Conservation (phyloP, 2,888 invertebrate species). For the Ochlodes sylvanus region DNA sequence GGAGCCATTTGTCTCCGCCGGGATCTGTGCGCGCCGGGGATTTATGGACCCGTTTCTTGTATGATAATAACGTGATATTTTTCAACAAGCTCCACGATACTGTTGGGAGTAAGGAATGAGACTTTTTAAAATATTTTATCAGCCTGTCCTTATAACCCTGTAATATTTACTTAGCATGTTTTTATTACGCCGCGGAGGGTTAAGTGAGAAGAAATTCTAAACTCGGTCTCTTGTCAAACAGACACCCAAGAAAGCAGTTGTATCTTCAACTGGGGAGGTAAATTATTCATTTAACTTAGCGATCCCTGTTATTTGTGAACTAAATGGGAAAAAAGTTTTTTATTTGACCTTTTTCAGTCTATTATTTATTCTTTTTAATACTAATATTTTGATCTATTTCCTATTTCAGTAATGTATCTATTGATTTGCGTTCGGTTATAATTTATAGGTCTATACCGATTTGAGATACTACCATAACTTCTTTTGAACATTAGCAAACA, state of each 20-base stretch:
- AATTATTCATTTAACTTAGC: no score
- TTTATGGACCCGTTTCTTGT: conserved; percentile 1
- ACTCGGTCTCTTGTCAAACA: no score
- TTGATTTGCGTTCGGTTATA: neutral
- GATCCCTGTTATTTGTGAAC: no score
- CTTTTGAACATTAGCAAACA: conserved; percentile 22
- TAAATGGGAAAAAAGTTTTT: no score
- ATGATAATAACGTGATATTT: conserved; percentile 7
- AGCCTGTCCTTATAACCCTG: neutral
- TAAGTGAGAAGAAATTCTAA: neutral
- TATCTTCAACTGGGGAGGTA: no score
- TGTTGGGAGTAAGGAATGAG: neutral
- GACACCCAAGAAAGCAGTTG: no score
- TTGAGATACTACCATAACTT: neutral
- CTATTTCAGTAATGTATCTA: neutral
- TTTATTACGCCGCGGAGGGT: neutral
- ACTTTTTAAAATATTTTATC: neutral
- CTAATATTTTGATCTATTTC: neutral
- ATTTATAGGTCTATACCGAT: neutral
- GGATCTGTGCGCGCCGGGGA: neutral
- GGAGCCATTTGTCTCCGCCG: conserved; percentile 1
- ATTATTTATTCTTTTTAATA: no score
- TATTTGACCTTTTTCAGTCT: no score
- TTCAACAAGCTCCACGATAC: neutral
- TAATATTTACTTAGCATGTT: neutral